Base-by-base conservation (phyloP, 2,113 vertebrate species). In the Lipophrys pholis region DNA sequence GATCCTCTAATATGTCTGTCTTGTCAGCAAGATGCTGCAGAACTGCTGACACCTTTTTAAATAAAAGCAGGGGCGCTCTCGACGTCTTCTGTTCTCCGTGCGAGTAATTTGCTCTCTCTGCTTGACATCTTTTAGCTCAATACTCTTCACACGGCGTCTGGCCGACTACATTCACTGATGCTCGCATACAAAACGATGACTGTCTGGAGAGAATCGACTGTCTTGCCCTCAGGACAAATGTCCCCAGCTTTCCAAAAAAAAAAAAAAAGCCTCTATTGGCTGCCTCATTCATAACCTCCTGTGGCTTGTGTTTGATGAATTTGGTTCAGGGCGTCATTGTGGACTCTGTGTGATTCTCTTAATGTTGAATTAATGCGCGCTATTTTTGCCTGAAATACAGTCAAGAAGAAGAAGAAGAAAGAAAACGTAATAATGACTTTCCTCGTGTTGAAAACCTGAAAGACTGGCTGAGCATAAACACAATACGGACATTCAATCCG, bases 1-100 rank as follows among this genome's bases (percentile, higher is more conserved):
- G 84, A 88, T 88, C 64, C 69, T 83, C 76, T 86, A 86, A 87
- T 79, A 58, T 73, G 82, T 79, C 80, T 58, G 82, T 77, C 84
- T 70, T 76, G 83, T 87, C 81, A 88, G 87, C 76, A 57, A 67
- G 62, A 61, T 68, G 52, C 61, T 8, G 59, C 49, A 82, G 83
- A 90, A 88, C 5, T 76, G 87, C 89, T 88, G 86, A 90, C 80
- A 58, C 52, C 50, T 73, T 67, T 74, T 83, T 36, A 62, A 73
- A 73, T 57, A 78, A 77, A 83, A 55, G 57, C 55, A 49, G 43
- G 73, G 62, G 50, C 63, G n/a, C 43, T 70, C 43, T 76, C 30
- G 2, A 39, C 76, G 53, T 68, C 66, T 12, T 83, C 68, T 30
- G 39, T 72, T 76, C 17, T 7, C 53, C 42, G 5, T 69, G 65